Evolutionary conservation across 2,888 invertebrate species (phyloP), one percentile per base, ranked within the genome.

Genomic region (Caenorhabditis drosophilae): DNA sequence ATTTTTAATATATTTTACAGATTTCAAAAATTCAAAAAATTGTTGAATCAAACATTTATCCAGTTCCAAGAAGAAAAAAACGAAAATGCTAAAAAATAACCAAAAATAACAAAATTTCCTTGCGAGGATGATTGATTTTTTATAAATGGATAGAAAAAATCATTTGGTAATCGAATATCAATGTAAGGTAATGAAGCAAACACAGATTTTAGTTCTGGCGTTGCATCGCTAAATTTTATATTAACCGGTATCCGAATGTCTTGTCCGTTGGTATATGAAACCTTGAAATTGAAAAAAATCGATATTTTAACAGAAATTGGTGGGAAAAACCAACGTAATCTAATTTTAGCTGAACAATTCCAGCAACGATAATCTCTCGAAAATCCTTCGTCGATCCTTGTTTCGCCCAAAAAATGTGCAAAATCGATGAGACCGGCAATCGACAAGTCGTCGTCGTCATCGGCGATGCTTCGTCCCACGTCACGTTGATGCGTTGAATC

Each of bases 141-240:
- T 1, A 63, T 42, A 23, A 66, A 66, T 15, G 66, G 66, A 26
- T 66, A 66, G 53, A 66, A 66, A 25, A 66, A 66, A 20, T 66
- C 66, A 16, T 47, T 46, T 2, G 66, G 66, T 18, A 66, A 42
- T 4, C 66, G 56, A 27, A 66, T 49, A 22, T 66, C 66, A 34
- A 66, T 46, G 22, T 66, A 66, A 2, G 66, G 66, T n/a, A 66
- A 15, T 22, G 66, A 50, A 1, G 66, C 55, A 16, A 66, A 66
- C 4, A 66, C n/a, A 9, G 60, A 52, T 31, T 46, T 66, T 34
- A 60, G 66, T 18, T 42, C 45, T 22, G 49, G 41, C 1, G 56
- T 56, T 2, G 60, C 53, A 22, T 66, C 66, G 0, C 45, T 50
- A 25, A 53, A 66, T 1, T 46, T 40, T 1, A 66, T 41, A 12